Evolutionary conservation across 2,113 vertebrate genomes (phyloP), one percentile per base, ranked within the genome.

Genomic region (Paracanthobrama guichenoti): DNA sequence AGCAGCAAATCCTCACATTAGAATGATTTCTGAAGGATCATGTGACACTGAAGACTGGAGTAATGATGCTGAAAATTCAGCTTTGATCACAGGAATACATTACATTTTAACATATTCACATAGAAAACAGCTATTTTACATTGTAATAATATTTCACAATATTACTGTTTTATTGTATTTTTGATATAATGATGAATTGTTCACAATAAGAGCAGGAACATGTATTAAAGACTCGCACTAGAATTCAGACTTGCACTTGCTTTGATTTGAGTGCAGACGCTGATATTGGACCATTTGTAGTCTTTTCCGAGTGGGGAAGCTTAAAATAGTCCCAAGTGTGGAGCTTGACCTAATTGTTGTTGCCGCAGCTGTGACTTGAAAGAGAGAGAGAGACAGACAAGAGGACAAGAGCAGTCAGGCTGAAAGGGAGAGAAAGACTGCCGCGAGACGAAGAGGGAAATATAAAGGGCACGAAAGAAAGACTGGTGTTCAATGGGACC

Each of bases 291-390:
- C 44, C 66, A 79, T 75, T 86, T 82, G 46, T 76, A 85, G 80
- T 90, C 89, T 83, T 50, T 76, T 78, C 81, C 18, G 72, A 77
- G 76, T 55, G 60, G 57, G 74, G 42, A 66, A 42, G 84, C 90
- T 90, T 88, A 90, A 93, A 93, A 91, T 93, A 93, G 91, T 86
- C 89, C 89, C 84, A 79, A 83, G 83, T 83, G 48, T 83, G 35
- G 42, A 59, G 77, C 81, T 87, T 92, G 91, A 94, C 92, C 92
- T 92, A 89, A 93, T 91, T 94, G 90, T 78, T 73, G 72, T 72
- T 26, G 69, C 86, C 67, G 86, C 88, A 86, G 90, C 88, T 92
- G 89, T 92, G 84, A 87, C 66, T 86, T 62, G 85, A 84, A 77
- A 31, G 79, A 57, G 83, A 80, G 22, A 80, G 85, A 81, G 48